These are phyloP conservation scores for Menura novaehollandiae DNA, from an alignment of 2,113 vertebrate species.

Conservation along the genomic window DNA sequence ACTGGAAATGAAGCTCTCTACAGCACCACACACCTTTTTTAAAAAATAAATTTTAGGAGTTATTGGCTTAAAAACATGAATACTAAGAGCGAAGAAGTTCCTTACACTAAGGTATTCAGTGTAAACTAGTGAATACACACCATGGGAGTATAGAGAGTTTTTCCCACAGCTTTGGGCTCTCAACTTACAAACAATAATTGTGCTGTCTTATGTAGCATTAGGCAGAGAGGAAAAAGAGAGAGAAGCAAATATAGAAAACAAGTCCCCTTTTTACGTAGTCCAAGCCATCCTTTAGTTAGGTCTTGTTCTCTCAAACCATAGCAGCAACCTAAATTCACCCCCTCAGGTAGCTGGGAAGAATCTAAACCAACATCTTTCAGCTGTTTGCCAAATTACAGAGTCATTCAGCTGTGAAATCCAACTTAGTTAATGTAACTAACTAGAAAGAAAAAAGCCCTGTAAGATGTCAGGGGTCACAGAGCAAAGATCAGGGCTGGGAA, in stretches of 20 bases:
- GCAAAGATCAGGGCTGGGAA: background rate
- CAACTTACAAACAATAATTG: background rate
- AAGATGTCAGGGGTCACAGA: background rate
- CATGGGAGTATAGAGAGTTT: background rate
- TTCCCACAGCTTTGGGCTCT: background rate
- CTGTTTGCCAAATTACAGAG: background rate
- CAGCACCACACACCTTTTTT: fast-evolving
- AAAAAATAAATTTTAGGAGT: background rate
- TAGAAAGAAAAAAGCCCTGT: background rate
- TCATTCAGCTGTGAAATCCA: background rate
- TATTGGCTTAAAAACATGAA: background rate
- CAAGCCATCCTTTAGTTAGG: background rate
- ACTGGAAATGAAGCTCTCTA: background rate
- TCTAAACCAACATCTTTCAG: background rate
- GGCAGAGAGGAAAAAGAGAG: background rate
- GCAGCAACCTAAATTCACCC: background rate
- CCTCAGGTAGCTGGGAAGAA: background rate
- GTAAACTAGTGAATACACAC: background rate
- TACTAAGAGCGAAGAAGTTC: background rate
- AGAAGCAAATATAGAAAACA: background rate
- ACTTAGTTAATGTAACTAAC: background rate
- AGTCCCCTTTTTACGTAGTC: background rate
- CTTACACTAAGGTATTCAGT: background rate
- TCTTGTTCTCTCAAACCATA: background rate
- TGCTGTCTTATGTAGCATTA: background rate